Evolutionary conservation across 2,797 vertebrate species (phyloP).

Genomic region (Balearica regulorum): DNA sequence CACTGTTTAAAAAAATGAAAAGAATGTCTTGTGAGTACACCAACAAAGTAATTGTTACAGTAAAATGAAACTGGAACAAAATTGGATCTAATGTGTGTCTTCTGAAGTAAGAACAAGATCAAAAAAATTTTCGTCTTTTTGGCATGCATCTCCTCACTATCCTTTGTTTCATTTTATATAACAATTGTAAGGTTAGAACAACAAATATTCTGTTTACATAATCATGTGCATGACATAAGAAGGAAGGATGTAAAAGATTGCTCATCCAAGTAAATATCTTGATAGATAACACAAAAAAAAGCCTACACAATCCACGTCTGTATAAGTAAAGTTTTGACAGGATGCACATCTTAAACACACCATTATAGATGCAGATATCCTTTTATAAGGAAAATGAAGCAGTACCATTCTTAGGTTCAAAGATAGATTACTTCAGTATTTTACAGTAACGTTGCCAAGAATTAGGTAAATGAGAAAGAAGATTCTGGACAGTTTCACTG

Average conservation of each 20-base stretch:
- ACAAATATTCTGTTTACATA: background rate
- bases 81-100: background rate
- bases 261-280: background rate
- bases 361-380: background rate
- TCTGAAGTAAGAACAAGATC: background rate
- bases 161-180: background rate
- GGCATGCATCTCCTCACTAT: background rate
- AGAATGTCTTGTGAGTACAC: background rate
- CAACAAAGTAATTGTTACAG: background rate
- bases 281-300: background rate
- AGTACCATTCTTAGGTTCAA: background rate
- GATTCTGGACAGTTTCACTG: background rate
- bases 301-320: background rate
- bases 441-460: background rate
- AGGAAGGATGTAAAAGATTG: background rate
- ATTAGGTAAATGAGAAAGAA: background rate
- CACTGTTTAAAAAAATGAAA: background rate
- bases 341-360: background rate
- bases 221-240: background rate
- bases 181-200: background rate
- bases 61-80: background rate
- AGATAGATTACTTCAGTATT: background rate
- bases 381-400: background rate
- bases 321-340: background rate
- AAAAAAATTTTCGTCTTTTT: background rate